Percentiles rank a stretch among this genome's conserved stretches.
These are phyloP conservation scores for Drosophila siamana DNA, from an alignment of 2,888 invertebrate genomes.

Conservation along the genomic window DNA sequence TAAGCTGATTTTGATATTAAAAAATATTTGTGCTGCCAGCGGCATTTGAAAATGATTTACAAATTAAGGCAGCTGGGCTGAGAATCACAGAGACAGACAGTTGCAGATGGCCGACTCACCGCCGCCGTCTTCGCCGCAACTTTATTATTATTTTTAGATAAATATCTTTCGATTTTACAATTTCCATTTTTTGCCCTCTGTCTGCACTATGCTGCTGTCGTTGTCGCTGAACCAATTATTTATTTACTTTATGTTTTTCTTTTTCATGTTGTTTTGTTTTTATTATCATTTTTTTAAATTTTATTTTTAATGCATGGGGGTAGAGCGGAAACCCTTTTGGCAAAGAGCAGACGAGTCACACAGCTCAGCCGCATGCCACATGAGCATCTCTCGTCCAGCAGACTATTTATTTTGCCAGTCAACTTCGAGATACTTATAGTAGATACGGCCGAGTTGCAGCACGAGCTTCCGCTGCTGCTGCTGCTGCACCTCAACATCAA, in stretches of 20 bases:
- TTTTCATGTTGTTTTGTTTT: constrained; percentile 52
- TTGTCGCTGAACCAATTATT: constrained; percentile 55
- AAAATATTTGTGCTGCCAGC: constrained; percentile 30
- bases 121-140: constrained; percentile 33
- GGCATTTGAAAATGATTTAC: constrained; percentile 64
- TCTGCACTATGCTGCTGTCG: not conserved
- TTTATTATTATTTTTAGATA: constrained; percentile 81
- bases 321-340: constrained; percentile 35
- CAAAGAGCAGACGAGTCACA: too few relatives aligned
- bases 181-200: constrained; percentile 39
- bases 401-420: constrained; percentile 66
- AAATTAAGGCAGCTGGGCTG: constrained; percentile 71
- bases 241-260: constrained; percentile 70
- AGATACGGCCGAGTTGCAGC: constrained; percentile 36
- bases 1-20: constrained; percentile 74
- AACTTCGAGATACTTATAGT: constrained; percentile 29
- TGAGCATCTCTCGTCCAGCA: constrained; percentile 42
- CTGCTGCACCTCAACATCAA: constrained; percentile 56
- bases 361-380: constrained; percentile 29
- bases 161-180: constrained; percentile 78
- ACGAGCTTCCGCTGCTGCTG: constrained; percentile 27
- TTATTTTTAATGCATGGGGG: constrained; percentile 67
- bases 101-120: constrained; percentile 48
- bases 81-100: constrained; percentile 24
- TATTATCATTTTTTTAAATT: constrained; percentile 45